Percentiles rank a stretch among this genome's conserved stretches.
These are phyloP conservation scores for Stichodactyla mertensii DNA, from an alignment of 64 coral and sea anemone species.

Conservation along the genomic window DNA sequence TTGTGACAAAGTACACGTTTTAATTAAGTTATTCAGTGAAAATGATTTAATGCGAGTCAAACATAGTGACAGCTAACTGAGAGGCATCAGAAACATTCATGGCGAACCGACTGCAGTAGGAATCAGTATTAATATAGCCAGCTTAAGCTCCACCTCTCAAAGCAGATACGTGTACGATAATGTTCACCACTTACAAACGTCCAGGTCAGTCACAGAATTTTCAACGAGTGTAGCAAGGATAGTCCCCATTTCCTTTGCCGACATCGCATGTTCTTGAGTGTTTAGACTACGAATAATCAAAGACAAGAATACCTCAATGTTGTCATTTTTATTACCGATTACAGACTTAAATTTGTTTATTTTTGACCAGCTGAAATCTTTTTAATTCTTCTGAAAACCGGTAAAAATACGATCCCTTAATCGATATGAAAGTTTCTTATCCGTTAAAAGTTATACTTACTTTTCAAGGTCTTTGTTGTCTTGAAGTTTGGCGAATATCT, in stretches of 20 bases:
- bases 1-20: too few relatives aligned
- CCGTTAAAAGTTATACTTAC: background rate
- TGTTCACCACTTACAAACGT: slow-evolving; percentile 16
- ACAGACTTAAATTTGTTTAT: background rate
- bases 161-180: background rate
- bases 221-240: slow-evolving; percentile 35
- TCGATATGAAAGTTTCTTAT: background rate
- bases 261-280: slow-evolving; percentile 52
- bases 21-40: too few relatives aligned
- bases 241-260: slow-evolving; percentile 42
- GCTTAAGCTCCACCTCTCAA: too few relatives aligned
- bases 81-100: too few relatives aligned
- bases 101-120: too few relatives aligned
- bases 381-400: too few relatives aligned
- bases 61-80: too few relatives aligned
- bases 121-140: too few relatives aligned
- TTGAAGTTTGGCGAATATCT: slow-evolving; percentile 29
- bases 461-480: slow-evolving; percentile 33
- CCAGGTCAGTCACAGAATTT: slow-evolving; percentile 49
- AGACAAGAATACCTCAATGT: background rate
- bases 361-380: too few relatives aligned
- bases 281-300: slow-evolving; percentile 29
- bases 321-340: background rate
- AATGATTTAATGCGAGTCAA: too few relatives aligned
- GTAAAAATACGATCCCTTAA: background rate